Evolutionary conservation across 2,888 invertebrate species (phyloP).

Genomic region (Troides helena): DNA sequence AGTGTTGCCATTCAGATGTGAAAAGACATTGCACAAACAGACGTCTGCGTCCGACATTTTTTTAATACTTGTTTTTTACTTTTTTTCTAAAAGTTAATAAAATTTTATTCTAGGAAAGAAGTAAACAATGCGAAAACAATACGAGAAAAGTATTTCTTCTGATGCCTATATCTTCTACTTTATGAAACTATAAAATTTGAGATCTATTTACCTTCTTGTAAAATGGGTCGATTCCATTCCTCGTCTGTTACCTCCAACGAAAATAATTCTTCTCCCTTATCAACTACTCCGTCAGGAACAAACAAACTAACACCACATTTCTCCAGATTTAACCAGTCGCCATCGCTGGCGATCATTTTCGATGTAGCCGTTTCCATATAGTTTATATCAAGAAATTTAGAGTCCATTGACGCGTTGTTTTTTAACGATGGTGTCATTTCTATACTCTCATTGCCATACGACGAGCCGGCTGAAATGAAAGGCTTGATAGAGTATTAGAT

Average conservation of each 20-base stretch:
- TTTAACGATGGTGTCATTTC: constrained; percentile 72
- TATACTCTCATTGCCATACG: constrained; percentile 74
- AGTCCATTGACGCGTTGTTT: constrained; percentile 68
- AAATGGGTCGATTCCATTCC: constrained; percentile 91
- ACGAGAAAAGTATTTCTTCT: background rate
- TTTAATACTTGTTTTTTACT: background rate
- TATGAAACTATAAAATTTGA: no score
- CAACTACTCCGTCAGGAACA: constrained; percentile 94
- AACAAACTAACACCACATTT: constrained; percentile 90
- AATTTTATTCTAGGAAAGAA: background rate
- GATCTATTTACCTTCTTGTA: constrained; percentile 82
- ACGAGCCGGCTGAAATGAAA: constrained; percentile 65
- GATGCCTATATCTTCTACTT: background rate
- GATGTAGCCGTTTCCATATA: constrained; percentile 67
- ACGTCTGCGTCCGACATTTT: constrained; percentile 13
- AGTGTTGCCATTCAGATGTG: constrained; percentile 18
- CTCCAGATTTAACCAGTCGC: constrained; percentile 83
- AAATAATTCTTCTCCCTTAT: constrained; percentile 89
- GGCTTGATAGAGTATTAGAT: background rate
- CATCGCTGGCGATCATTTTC: constrained; percentile 78
- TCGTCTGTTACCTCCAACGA: constrained; percentile 94
- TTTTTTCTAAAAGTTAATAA: background rate
- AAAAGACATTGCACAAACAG: constrained; percentile 27
- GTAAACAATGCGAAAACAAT: background rate
- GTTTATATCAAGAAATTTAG: constrained; percentile 51